Evolutionary conservation across 2,888 invertebrate genomes (phyloP).

Genomic region (Gymnocheta viridis): DNA sequence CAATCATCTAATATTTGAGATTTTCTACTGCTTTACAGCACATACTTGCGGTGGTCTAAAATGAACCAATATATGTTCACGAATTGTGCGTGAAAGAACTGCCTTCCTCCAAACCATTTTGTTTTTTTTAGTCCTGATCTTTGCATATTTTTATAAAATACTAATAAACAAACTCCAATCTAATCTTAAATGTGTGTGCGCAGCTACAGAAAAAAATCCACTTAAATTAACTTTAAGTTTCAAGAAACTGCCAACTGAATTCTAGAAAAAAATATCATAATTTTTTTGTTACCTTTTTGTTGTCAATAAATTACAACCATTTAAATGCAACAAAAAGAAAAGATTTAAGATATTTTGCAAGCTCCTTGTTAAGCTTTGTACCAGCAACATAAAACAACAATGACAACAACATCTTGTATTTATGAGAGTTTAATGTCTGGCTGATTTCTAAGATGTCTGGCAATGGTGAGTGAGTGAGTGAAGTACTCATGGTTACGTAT

Average conservation of each 20-base stretch:
- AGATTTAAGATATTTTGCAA: conserved; percentile 58
- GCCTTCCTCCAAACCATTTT: too few relatives aligned
- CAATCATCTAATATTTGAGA: too few relatives aligned
- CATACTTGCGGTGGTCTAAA: too few relatives aligned
- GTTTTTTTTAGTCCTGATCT: too few relatives aligned
- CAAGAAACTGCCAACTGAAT: not conserved
- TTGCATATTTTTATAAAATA: not conserved
- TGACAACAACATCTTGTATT: conserved; percentile 34
- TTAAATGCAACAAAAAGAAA: conserved; percentile 49
- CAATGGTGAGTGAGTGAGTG: conserved; percentile 7
- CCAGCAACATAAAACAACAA: conserved; percentile 20
- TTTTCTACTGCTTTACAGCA: too few relatives aligned
- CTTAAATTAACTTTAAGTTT: conserved; percentile 2
- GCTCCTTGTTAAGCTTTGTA: conserved; percentile 40
- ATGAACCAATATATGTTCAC: too few relatives aligned
- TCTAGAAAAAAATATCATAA: conserved; percentile 19
- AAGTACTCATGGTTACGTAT: conserved; percentile 23
- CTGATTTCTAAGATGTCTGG: conserved; percentile 59
- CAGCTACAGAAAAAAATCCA: not conserved
- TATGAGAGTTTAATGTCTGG: conserved; percentile 47
- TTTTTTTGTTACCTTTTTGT: not conserved
- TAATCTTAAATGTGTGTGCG: not conserved
- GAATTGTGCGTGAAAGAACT: too few relatives aligned
- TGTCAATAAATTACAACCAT: conserved; percentile 63
- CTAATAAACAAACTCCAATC: not conserved